phyloP scores from a whole-genome alignment of 2,888 invertebrate genomes.

The Sphinx pinastri region DNA sequence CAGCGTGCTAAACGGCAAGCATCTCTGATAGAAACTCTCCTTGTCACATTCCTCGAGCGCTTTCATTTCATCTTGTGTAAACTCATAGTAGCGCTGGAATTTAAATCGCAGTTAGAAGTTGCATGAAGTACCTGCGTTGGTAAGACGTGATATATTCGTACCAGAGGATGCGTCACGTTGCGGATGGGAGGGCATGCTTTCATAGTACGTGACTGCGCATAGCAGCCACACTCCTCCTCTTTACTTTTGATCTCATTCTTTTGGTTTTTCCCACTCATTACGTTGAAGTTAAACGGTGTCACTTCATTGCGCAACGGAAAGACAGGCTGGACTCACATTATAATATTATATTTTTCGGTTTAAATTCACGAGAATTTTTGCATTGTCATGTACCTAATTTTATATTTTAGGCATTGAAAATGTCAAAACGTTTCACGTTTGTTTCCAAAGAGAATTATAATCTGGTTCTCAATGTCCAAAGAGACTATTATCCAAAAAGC shows the following conservation, averaged over 20 bases:
- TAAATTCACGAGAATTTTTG: slow-evolving; percentile 37
- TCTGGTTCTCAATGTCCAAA: slow-evolving; percentile 1
- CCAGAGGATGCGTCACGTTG: slow-evolving; percentile 74
- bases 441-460: background rate
- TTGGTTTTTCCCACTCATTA: slow-evolving; percentile 60
- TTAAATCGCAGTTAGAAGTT: background rate
- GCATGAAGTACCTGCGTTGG: too few species aligned
- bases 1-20: slow-evolving; percentile 87
- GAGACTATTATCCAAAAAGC: slow-evolving; percentile 7
- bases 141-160: slow-evolving; percentile 37
- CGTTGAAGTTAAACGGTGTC: slow-evolving; percentile 37
- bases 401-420: background rate
- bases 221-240: slow-evolving; percentile 54
- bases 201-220: slow-evolving; percentile 43
- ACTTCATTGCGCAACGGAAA: slow-evolving; percentile 46
- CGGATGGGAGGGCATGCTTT: slow-evolving; percentile 54
- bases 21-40: slow-evolving; percentile 91
- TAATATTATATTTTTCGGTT: slow-evolving; percentile 29
- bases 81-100: slow-evolving; percentile 84
- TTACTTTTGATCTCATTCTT: slow-evolving; percentile 45
- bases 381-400: slow-evolving; percentile 26
- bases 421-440: slow-evolving; percentile 7
- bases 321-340: slow-evolving; percentile 44
- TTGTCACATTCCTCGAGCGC: slow-evolving; percentile 89
- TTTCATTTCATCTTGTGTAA: slow-evolving; percentile 88